These are phyloP conservation scores for Poeciliopsis retropinna DNA, from an alignment of 2,113 vertebrate genomes.

Conservation along the genomic window DNA sequence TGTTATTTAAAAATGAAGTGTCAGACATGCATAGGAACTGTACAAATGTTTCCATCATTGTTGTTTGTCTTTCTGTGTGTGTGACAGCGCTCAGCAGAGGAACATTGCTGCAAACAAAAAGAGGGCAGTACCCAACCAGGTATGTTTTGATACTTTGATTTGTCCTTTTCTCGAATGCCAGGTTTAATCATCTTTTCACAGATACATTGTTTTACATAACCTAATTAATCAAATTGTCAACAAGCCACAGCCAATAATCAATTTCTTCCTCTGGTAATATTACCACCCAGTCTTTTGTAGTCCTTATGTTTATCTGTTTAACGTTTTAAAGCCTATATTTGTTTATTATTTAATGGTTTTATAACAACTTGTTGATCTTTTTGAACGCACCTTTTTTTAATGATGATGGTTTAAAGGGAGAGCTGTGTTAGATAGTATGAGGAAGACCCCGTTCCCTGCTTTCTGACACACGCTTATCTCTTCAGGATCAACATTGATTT, in stretches of 20 bases:
- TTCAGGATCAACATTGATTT: constrained; percentile 44
- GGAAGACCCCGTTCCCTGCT: constrained; percentile 33
- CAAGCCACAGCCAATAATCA: constrained; percentile 32
- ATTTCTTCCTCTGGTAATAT: constrained; percentile 6
- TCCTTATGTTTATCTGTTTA: background rate
- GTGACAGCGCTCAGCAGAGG: constrained; percentile 90
- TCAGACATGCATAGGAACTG: too few species aligned
- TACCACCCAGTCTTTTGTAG: constrained; percentile 13
- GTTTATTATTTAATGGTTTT: constrained; percentile 17
- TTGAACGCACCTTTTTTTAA: background rate
- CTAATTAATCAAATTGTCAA: constrained; percentile 48
- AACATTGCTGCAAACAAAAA: constrained; percentile 93
- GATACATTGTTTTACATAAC: constrained; percentile 38
- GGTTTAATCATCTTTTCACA: constrained; percentile 34
- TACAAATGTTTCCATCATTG: background rate
- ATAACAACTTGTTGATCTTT: background rate
- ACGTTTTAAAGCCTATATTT: constrained; percentile 2
- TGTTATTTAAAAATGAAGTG: background rate
- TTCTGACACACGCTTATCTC: constrained; percentile 43
- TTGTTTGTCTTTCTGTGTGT: constrained; percentile 14
- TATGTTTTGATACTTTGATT: constrained; percentile 62
- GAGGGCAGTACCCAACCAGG: constrained; percentile 93
- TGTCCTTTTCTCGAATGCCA: constrained; percentile 42
- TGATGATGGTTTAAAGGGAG: constrained; percentile 9
- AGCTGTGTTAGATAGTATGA: constrained; percentile 24